Percentiles rank a stretch among this genome's conserved stretches.
These are phyloP conservation scores for Danio choprae DNA, from an alignment of 2,797 vertebrate species.

Conservation along the genomic window DNA sequence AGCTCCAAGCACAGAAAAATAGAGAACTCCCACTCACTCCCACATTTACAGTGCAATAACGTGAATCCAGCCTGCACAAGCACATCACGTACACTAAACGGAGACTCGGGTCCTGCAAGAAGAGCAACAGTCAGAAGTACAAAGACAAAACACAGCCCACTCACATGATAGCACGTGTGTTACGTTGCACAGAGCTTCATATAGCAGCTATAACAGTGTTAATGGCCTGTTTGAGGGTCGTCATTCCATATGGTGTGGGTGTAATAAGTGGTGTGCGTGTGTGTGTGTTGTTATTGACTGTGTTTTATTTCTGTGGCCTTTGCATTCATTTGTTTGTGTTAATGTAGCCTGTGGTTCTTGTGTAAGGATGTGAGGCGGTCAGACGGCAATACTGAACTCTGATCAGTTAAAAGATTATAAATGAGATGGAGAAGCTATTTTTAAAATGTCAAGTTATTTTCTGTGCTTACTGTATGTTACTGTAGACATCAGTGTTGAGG, in stretches of 20 bases:
- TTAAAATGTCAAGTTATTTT: background rate
- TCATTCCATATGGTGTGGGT: constrained; percentile 54
- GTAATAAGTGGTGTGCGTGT: constrained; percentile 12
- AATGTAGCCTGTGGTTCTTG: constrained; percentile 11
- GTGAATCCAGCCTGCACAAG: constrained; percentile 71
- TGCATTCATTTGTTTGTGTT: constrained; percentile 24
- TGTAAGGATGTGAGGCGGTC: background rate
- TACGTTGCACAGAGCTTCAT: constrained; percentile 38
- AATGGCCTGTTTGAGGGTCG: constrained; percentile 53
- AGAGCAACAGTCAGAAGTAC: constrained; percentile 55
- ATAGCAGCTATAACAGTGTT: constrained; percentile 49
- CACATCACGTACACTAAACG: constrained; percentile 61
- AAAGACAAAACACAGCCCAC: constrained; percentile 53
- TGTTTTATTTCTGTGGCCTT: constrained; percentile 31
- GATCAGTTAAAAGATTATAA: constrained; percentile 12
- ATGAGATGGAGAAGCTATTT: constrained; percentile 6
- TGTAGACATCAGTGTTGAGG: too few species aligned
- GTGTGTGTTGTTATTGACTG: constrained; percentile 22
- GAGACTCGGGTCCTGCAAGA: constrained; percentile 50
- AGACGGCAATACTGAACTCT: background rate
- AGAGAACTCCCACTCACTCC: constrained; percentile 78
- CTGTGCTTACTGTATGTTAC: too few species aligned
- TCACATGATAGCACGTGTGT: constrained; percentile 48
- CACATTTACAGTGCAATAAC: constrained; percentile 62
- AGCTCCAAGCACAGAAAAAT: constrained; percentile 65